phyloP scores from a whole-genome alignment of 2,113 vertebrate genomes.

The Pseudopodoces humilis region DNA sequence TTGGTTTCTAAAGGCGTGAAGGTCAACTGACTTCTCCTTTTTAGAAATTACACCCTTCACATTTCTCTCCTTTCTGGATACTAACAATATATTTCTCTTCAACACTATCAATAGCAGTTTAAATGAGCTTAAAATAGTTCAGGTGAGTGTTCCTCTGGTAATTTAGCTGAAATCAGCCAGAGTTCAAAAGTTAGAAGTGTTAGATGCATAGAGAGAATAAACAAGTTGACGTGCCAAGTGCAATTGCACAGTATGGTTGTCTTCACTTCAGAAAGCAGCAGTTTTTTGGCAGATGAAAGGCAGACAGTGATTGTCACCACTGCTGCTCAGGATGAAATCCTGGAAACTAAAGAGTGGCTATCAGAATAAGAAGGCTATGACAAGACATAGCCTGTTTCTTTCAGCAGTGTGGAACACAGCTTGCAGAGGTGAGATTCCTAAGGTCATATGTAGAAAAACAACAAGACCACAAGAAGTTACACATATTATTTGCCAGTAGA shows the following conservation, averaged over 20 bases:
- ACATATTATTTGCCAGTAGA: not conserved
- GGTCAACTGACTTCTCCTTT: not conserved
- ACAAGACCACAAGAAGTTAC: not conserved
- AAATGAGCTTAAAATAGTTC: not conserved
- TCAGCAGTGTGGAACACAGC: not conserved
- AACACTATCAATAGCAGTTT: not conserved
- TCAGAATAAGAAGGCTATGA: not conserved
- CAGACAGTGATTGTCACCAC: not conserved
- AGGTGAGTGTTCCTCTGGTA: not conserved
- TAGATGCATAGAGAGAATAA: not conserved
- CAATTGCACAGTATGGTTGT: not conserved
- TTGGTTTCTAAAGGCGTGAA: not conserved
- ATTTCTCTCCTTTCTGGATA: not conserved
- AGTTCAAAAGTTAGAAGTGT: not conserved
- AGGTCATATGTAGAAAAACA: not conserved
- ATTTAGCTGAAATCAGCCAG: not conserved
- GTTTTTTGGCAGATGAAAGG: not conserved
- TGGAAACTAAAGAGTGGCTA: not conserved
- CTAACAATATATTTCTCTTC: not conserved
- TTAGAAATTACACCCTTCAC: not conserved
- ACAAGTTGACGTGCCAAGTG: not conserved
- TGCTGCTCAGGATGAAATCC: not conserved
- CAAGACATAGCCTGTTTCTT: not conserved
- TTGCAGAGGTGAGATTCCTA: not conserved
- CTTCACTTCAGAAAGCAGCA: constrained; percentile 6